phyloP scores from a whole-genome alignment of 2,113 vertebrate genomes.

The Lontra canadensis region DNA sequence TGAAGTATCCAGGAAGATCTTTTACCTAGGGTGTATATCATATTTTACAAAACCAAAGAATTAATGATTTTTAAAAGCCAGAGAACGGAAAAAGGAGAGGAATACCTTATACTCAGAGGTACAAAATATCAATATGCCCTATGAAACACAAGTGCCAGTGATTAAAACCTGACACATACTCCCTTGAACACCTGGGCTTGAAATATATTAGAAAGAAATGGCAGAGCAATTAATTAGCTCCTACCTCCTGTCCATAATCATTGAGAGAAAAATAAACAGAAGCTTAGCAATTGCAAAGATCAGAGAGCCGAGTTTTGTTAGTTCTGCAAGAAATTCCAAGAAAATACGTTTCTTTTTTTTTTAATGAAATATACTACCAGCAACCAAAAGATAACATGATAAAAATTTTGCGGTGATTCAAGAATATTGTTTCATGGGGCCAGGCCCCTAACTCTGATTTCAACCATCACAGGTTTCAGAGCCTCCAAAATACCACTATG shows the following conservation, averaged over 20 bases:
- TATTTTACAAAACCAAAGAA: slow-evolving; percentile 31
- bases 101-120: slow-evolving; percentile 2
- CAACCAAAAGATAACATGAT: background rate
- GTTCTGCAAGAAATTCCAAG: slow-evolving; percentile 22
- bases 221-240: slow-evolving; percentile 55
- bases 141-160: slow-evolving; percentile 39
- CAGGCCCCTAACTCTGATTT: background rate
- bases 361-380: slow-evolving; percentile 9
- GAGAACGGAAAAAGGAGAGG: background rate
- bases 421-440: background rate
- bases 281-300: slow-evolving; percentile 25
- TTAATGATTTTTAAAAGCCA: slow-evolving; percentile 25
- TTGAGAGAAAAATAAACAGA: slow-evolving; percentile 54
- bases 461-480: background rate
- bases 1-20: slow-evolving; percentile 23
- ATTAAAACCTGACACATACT: slow-evolving; percentile 63
- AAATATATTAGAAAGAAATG: slow-evolving; percentile 73
- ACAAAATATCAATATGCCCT: slow-evolving; percentile 40
- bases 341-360: background rate
- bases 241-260: slow-evolving; percentile 3
- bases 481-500: background rate
- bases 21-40: background rate
- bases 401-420: background rate
- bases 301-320: slow-evolving; percentile 8
- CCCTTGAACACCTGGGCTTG: slow-evolving; percentile 4